phyloP scores from a whole-genome alignment of 1,140 invertebrate species.

The Drosophila aff. region DNA sequence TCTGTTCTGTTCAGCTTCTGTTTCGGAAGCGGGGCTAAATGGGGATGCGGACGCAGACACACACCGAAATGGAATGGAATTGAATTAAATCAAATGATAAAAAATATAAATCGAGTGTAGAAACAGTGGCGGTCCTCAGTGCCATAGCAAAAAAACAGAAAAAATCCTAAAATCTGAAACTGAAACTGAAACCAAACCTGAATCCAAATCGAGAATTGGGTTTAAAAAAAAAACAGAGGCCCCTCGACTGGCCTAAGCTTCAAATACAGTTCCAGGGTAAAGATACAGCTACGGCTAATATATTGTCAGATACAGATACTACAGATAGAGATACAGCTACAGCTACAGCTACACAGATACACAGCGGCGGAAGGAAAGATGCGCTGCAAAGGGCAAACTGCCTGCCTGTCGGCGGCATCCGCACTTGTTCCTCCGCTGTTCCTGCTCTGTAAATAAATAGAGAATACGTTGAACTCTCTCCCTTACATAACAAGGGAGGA shows the following conservation, averaged over 20 bases:
- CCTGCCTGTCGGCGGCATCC: slow-evolving; percentile 18
- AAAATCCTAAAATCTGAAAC: slow-evolving; percentile 25
- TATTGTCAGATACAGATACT: slow-evolving; percentile 7
- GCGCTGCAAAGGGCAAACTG: slow-evolving; percentile 14
- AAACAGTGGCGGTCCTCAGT: slow-evolving; percentile 80
- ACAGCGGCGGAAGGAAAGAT: slow-evolving; percentile 21
- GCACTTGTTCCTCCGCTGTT: slow-evolving; percentile 50
- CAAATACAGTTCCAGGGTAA: slow-evolving; percentile 20
- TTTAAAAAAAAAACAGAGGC: slow-evolving; percentile 10
- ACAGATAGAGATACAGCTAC: slow-evolving; percentile 29
- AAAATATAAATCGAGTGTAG: slow-evolving; percentile 83
- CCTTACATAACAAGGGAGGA: slow-evolving; percentile 55
- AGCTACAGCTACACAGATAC: slow-evolving; percentile 9
- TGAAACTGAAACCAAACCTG: slow-evolving; percentile 12
- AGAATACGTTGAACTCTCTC: slow-evolving; percentile 69
- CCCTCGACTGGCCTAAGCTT: slow-evolving; percentile 5
- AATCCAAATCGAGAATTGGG: slow-evolving; percentile 4
- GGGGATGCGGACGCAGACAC: slow-evolving; percentile 49
- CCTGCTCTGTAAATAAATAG: slow-evolving; percentile 63
- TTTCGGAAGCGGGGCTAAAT: slow-evolving; percentile 63
- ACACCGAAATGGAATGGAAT: slow-evolving; percentile 78
- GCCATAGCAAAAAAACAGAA: slow-evolving; percentile 2
- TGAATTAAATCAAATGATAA: slow-evolving; percentile 84
- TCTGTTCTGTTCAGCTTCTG: slow-evolving; percentile 2
- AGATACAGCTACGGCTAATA: slow-evolving; percentile 10